A percentile compares a stretch with the other conserved stretches of the same genome.
Conservation (phyloP, 2,113 vertebrate species). For the Cervus canadensis region DNA sequence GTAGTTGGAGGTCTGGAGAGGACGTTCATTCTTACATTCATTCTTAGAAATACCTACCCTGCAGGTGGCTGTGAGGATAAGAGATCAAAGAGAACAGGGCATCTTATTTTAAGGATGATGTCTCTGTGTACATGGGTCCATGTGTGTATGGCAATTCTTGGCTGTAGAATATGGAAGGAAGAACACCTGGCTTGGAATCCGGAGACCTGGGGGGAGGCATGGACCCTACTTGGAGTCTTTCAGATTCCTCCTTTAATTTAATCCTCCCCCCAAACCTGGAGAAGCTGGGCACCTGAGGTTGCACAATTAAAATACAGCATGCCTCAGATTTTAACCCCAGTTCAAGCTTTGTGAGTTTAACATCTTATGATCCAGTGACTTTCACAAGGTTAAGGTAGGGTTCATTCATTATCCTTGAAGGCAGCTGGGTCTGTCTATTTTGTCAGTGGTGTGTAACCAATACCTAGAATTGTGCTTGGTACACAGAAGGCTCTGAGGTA, state of each 20-base stretch:
- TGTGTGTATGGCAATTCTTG: background rate
- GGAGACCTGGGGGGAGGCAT: background rate
- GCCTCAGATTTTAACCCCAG: background rate
- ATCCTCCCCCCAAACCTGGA: background rate
- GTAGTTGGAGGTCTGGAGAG: background rate
- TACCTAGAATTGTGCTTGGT: background rate
- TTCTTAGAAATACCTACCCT: background rate
- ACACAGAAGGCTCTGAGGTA: background rate
- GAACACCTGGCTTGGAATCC: background rate
- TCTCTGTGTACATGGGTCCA: fast-evolving
- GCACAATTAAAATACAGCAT: background rate
- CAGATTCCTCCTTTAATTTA: background rate
- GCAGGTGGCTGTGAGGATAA: background rate
- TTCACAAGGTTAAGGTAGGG: background rate
- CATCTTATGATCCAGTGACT: background rate
- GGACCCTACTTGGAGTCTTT: background rate
- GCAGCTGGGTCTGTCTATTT: background rate
- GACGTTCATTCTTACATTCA: background rate
- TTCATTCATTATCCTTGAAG: fast-evolving
- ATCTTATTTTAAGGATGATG: background rate
- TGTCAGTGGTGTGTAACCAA: background rate
- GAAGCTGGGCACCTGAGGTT: background rate
- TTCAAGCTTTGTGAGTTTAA: background rate
- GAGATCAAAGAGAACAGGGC: background rate
- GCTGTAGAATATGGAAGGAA: background rate